Conservation (phyloP, 2,797 vertebrate species). For the Anolis apletophallus region DNA sequence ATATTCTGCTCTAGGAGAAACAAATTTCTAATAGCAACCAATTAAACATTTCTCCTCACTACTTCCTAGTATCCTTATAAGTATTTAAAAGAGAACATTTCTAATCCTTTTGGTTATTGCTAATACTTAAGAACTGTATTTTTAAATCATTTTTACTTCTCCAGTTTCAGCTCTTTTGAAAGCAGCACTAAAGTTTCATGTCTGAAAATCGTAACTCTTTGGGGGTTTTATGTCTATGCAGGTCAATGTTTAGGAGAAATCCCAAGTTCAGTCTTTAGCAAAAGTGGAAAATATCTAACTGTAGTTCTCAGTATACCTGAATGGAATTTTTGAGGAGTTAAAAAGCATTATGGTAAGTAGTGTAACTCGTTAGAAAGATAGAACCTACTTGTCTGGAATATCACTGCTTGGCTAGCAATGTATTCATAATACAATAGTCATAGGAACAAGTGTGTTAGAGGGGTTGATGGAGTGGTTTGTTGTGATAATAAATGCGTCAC, state of each 20-base stretch:
- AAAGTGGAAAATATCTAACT: too few species aligned
- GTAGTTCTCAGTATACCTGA: background rate
- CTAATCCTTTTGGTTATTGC: constrained; percentile 9
- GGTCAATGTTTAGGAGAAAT: too few species aligned
- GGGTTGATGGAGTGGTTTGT: too few species aligned
- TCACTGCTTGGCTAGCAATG: background rate
- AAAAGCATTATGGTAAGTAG: background rate
- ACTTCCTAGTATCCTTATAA: constrained; percentile 23
- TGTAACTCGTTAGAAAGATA: background rate
- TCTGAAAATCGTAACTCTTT: background rate
- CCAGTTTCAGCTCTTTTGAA: background rate
- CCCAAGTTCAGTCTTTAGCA: too few species aligned
- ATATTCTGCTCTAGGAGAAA: constrained; percentile 21
- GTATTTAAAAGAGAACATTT: constrained; percentile 28
- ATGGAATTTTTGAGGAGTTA: background rate
- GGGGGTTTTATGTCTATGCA: too few species aligned
- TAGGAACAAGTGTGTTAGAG: background rate
- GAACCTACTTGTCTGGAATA: background rate
- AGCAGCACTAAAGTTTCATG: background rate
- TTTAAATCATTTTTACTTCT: background rate
- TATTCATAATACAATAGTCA: background rate
- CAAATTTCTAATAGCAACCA: constrained; percentile 32
- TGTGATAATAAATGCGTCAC: too few species aligned
- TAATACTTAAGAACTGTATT: constrained; percentile 4
- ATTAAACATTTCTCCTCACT: constrained; percentile 23